Percentiles rank a stretch among this genome's conserved stretches.
phyloP scores from a whole-genome alignment of 1,140 invertebrate species.

The Cotesia vestalis region DNA sequence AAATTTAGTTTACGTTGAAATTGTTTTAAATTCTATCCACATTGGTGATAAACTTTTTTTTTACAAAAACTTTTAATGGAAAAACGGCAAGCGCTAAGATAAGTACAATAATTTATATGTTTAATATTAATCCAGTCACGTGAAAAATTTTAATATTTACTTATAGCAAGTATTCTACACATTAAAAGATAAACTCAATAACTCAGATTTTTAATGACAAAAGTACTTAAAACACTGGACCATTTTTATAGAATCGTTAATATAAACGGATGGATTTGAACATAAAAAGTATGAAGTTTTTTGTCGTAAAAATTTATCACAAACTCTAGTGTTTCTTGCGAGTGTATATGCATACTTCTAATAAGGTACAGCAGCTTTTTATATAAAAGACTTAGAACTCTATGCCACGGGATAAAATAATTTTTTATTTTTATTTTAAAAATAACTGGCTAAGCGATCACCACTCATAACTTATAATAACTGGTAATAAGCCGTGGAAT shows the following conservation, averaged over 20 bases:
- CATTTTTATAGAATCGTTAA: too few relatives aligned
- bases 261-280: background rate
- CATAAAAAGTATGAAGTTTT: background rate
- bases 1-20: too few relatives aligned
- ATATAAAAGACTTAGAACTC: background rate
- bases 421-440: conserved; percentile 11
- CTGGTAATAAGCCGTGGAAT: conserved; percentile 41
- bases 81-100: too few relatives aligned
- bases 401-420: conserved; percentile 9
- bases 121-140: too few relatives aligned
- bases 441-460: conserved; percentile 2
- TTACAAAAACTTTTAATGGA: too few relatives aligned
- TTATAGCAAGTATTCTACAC: too few relatives aligned
- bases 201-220: conserved; percentile 3
- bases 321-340: background rate
- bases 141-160: too few relatives aligned
- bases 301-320: background rate
- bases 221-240: background rate
- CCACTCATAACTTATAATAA: conserved; percentile 39
- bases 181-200: too few relatives aligned
- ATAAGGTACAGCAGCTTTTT: conserved; percentile 1
- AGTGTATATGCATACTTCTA: background rate
- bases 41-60: too few relatives aligned
- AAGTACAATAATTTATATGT: too few relatives aligned
- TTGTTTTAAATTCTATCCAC: too few relatives aligned